Evolutionary conservation across 2,797 vertebrate genomes (phyloP), one percentile per base, ranked within the genome.

Genomic region (Orientallactaga sibirica): DNA sequence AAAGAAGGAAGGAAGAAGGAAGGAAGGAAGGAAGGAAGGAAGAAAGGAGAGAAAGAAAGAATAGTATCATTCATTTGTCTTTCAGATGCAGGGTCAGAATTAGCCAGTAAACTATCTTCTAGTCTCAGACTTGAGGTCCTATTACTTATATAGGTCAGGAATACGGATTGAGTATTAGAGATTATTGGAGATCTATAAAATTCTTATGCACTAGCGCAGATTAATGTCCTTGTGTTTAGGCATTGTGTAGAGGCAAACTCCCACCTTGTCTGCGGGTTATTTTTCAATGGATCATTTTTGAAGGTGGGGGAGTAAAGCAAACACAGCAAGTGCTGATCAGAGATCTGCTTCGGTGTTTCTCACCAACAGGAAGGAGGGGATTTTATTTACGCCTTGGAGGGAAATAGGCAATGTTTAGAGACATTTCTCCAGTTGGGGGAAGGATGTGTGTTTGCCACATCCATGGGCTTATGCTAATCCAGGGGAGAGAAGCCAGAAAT

Each of bases 61-160:
- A 10, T 52, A 27, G 70, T 70, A 82, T 77, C 43, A 70, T 33
- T 67, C 27, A 58, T 55, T 90, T 91, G 27, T 68, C n/a, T 91
- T 92, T 95, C n/a, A 85, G 19, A 68, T 29, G 37, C 10, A 91
- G 48, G 14, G 43, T 12, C n/a, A 79, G 70, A 84, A 82, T 86
- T 62, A 91, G 27, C n/a, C 68, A 86, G 43, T 66, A 83, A 92
- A 91, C 67, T 74, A 62, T 33, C 27, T 83, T 73, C n/a, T 41
- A 83, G 78, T 88, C 19, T n/a, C 55, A 80, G 78, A 76, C 16
- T 73, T 55, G 64, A 77, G 43, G 43, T 25, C 73, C 71, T 83
- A 73, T 79, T 83, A 27, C 29, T 86, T 84, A 62, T 9, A 94
- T 22, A 79, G 48, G 22, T 76, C 52, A 58, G 73, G 25, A 48